Evolutionary conservation across 2,113 vertebrate genomes (phyloP).

Genomic region (Nycticryphes semicollaris): DNA sequence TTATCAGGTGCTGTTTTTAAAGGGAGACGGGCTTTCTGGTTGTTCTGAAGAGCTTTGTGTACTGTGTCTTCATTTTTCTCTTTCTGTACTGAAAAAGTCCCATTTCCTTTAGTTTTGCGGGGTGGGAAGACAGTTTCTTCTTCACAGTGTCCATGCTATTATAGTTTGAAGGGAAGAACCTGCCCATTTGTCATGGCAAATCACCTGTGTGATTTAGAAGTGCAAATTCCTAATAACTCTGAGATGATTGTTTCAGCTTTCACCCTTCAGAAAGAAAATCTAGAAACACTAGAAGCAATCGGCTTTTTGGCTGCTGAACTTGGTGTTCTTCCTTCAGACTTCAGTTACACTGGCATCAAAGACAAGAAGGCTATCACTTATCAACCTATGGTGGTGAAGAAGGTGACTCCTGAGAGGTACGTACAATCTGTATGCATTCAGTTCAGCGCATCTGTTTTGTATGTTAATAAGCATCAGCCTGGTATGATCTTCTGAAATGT

Average conservation of each 20-base stretch:
- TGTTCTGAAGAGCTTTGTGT: neutral
- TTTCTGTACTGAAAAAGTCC: neutral
- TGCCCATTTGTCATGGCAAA: neutral
- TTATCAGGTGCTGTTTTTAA: neutral
- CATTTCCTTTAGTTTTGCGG: neutral
- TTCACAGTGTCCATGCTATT: neutral
- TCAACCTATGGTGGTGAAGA: slow-evolving; percentile 94
- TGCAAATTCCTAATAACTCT: neutral
- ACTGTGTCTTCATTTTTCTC: neutral
- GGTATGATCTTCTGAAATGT: neutral
- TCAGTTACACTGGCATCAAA: slow-evolving; percentile 95
- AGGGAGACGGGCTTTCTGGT: neutral
- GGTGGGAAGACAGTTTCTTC: neutral
- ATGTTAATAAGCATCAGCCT: neutral
- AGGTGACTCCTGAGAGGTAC: slow-evolving; percentile 88
- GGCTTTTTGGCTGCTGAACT: slow-evolving; percentile 86
- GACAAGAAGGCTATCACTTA: slow-evolving; percentile 93
- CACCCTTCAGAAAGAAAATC: slow-evolving; percentile 90
- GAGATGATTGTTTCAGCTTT: slow-evolving; percentile 81
- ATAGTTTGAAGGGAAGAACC: neutral
- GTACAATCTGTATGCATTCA: neutral
- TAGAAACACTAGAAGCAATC: slow-evolving; percentile 93
- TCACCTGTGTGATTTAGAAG: neutral
- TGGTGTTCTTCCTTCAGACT: slow-evolving; percentile 90
- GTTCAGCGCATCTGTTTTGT: neutral